Percentiles rank a stretch among this genome's conserved stretches.
phyloP scores from a whole-genome alignment of 2,113 vertebrate species.

The Ammodytes dubius region DNA sequence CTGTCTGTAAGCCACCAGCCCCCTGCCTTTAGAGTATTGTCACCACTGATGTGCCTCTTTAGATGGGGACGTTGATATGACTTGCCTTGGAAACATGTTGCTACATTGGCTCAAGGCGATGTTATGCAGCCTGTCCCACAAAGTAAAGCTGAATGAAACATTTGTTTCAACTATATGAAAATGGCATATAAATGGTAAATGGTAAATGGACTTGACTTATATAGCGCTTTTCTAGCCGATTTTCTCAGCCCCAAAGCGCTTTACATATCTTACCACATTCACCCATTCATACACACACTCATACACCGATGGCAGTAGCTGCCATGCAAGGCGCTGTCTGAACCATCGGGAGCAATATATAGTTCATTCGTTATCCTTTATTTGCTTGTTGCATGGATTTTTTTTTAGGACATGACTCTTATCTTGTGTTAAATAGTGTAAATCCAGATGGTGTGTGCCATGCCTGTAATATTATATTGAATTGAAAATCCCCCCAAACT shows the following conservation, averaged over 20 bases:
- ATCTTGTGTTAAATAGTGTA: background rate
- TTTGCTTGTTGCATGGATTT: background rate
- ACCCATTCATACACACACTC: too few relatives aligned
- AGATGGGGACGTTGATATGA: slow-evolving; percentile 65
- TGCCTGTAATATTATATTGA: background rate
- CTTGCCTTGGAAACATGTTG: slow-evolving; percentile 64
- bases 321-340: too few relatives aligned
- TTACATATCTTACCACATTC: too few relatives aligned
- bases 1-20: slow-evolving; percentile 39
- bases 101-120: slow-evolving; percentile 58
- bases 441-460: background rate
- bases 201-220: too few relatives aligned
- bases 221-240: too few relatives aligned
- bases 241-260: too few relatives aligned
- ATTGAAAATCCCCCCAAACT: background rate
- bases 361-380: background rate
- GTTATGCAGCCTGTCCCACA: slow-evolving; percentile 46
- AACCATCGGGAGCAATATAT: too few relatives aligned
- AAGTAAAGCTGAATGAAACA: slow-evolving; percentile 9
- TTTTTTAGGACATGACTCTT: background rate
- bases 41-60: slow-evolving; percentile 54
- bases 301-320: too few relatives aligned
- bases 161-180: background rate
- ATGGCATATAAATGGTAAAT: too few relatives aligned
- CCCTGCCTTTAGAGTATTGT: slow-evolving; percentile 43